These are phyloP conservation scores for Macrotrachela quadricornifera DNA, from an alignment of 1,140 invertebrate genomes.

Conservation along the genomic window DNA sequence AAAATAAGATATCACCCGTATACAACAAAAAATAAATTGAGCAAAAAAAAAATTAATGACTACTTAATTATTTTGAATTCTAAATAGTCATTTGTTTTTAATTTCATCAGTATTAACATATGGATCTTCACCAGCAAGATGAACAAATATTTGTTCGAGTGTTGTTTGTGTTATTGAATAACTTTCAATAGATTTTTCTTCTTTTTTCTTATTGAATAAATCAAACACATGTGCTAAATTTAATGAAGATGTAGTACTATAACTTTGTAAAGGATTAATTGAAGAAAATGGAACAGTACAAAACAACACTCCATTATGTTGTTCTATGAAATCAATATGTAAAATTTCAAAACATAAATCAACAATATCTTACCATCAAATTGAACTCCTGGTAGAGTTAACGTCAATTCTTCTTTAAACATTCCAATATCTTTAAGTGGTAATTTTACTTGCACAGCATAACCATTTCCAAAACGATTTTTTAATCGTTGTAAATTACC, in stretches of 20 bases:
- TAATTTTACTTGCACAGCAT: conserved; percentile 28
- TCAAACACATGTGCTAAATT: not conserved
- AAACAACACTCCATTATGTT: conserved; percentile 34
- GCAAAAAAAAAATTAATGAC: too few relatives aligned
- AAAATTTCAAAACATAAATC: conserved; percentile 11
- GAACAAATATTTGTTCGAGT: conserved; percentile 4
- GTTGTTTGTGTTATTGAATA: conserved; percentile 4
- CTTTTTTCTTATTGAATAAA: not conserved
- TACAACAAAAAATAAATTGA: too few relatives aligned
- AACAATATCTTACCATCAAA: too few relatives aligned
- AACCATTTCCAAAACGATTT: conserved; percentile 31
- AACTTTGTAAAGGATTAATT: not conserved
- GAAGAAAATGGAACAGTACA: conserved; percentile 2
- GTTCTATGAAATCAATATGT: conserved; percentile 16
- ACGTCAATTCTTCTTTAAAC: not conserved
- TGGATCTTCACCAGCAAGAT: not conserved
- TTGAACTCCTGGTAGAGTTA: not conserved
- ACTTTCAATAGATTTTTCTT: conserved; percentile 2
- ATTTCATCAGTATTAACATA: too few relatives aligned
- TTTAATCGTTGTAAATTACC: conserved; percentile 32
- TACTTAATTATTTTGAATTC: too few relatives aligned
- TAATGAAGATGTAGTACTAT: not conserved
- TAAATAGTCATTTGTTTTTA: too few relatives aligned
- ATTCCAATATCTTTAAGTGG: conserved; percentile 14
- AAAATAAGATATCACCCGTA: too few relatives aligned